These are phyloP conservation scores for Orthosia gracilis DNA, from an alignment of 2,888 invertebrate species.

Conservation along the genomic window DNA sequence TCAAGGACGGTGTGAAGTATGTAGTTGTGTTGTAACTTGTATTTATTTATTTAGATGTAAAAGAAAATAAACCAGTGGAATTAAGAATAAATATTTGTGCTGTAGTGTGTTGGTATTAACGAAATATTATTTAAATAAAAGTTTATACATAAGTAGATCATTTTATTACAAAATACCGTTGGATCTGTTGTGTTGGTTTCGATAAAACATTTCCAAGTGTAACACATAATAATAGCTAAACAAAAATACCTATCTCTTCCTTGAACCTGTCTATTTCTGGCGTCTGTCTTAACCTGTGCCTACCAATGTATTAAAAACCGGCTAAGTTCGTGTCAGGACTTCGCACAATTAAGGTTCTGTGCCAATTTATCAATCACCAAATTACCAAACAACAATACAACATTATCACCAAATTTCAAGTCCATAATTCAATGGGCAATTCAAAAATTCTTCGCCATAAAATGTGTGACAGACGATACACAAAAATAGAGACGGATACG, in stretches of 20 bases:
- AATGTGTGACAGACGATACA: too few relatives aligned
- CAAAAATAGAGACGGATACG: too few relatives aligned
- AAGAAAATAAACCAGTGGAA: slow-evolving; percentile 18
- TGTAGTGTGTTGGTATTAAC: too few relatives aligned
- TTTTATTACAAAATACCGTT: neutral
- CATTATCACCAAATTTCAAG: too few relatives aligned
- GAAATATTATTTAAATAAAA: slow-evolving; percentile 21
- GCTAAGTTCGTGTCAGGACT: too few relatives aligned
- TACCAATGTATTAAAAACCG: neutral
- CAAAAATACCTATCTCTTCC: neutral
- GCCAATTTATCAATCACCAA: too few relatives aligned
- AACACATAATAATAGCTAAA: neutral
- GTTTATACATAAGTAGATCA: neutral
- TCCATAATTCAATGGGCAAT: too few relatives aligned
- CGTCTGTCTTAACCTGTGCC: too few relatives aligned
- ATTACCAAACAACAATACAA: too few relatives aligned
- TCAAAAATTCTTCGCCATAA: too few relatives aligned
- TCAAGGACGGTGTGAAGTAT: slow-evolving; percentile 82
- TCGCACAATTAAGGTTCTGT: too few relatives aligned
- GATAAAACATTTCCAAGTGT: neutral
- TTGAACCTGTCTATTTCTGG: neutral
- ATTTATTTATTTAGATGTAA: slow-evolving; percentile 17
- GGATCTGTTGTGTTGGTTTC: neutral
- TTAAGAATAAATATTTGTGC: neutral
- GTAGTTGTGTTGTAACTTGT: slow-evolving; percentile 75